A percentile compares a stretch with the other conserved stretches of the same genome.
These are phyloP conservation scores for Drosophila nigricruria DNA, from an alignment of 2,888 invertebrate species.

Conservation along the genomic window DNA sequence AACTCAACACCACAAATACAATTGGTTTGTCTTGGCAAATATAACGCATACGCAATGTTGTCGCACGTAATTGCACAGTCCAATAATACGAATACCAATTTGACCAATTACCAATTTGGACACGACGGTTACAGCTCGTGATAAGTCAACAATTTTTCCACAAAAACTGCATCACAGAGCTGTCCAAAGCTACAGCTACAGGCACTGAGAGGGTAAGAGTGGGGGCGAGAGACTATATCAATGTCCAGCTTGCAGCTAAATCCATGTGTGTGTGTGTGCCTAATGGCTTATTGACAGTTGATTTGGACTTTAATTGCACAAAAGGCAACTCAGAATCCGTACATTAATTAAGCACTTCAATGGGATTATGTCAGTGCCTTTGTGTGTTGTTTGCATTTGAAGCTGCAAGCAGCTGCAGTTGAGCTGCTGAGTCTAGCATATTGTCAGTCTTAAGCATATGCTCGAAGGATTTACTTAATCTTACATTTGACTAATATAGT, in stretches of 20 bases:
- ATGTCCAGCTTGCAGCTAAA: conserved; percentile 6
- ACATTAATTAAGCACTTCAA: conserved; percentile 65
- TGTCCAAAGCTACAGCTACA: conserved; percentile 5
- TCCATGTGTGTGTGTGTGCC: conserved; percentile 3
- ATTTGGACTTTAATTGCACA: conserved; percentile 73
- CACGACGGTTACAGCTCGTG: conserved; percentile 33
- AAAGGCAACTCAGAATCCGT: conserved; percentile 59
- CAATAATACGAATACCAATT: conserved; percentile 17
- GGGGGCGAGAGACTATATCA: background rate
- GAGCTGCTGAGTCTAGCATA: background rate
- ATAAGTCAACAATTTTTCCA: conserved; percentile 37
- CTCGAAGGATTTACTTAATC: background rate
- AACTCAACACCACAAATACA: background rate
- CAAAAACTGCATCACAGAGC: conserved; percentile 36
- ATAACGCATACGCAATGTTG: conserved; percentile 33
- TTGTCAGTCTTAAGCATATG: background rate
- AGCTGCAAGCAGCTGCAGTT: background rate
- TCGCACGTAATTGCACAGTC: conserved; percentile 47
- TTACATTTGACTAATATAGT: background rate
- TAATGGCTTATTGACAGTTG: conserved; percentile 70
- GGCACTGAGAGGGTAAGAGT: background rate
- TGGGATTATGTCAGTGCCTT: conserved; percentile 30
- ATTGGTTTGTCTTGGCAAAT: conserved; percentile 2
- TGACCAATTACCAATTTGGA: conserved; percentile 44
- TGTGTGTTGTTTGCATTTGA: background rate